A percentile compares a stretch with the other conserved stretches of the same genome.
Evolutionary conservation across 2,113 vertebrate genomes (phyloP).

Genomic region (Muscicapa adusta): DNA sequence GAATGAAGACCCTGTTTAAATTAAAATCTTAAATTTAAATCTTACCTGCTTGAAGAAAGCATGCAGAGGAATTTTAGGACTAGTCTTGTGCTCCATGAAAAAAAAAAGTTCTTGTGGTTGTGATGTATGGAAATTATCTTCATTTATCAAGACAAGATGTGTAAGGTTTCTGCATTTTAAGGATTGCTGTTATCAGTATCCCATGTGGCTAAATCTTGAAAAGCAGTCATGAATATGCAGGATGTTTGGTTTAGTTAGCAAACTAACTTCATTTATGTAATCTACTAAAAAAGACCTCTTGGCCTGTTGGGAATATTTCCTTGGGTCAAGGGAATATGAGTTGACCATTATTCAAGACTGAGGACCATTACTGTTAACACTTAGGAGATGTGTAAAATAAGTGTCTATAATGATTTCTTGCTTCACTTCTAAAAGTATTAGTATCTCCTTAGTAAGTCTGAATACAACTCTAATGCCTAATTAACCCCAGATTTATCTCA

Average conservation of each 20-base stretch:
- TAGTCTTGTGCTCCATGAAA: not conserved
- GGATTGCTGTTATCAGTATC: not conserved
- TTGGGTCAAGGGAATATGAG: not conserved
- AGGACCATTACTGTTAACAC: not conserved
- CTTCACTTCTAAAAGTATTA: conserved; percentile 16
- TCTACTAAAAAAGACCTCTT: not conserved
- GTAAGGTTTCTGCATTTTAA: not conserved
- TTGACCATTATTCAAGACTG: not conserved
- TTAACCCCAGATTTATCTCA: not conserved
- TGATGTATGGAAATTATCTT: not conserved
- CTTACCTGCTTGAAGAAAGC: not conserved
- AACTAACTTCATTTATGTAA: not conserved
- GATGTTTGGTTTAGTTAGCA: not conserved
- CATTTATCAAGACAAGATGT: not conserved
- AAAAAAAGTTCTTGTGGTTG: not conserved
- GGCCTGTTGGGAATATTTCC: not conserved
- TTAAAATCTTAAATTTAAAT: not conserved
- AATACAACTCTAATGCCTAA: not conserved
- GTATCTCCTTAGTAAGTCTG: not conserved
- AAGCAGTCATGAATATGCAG: not conserved
- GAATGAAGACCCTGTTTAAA: not conserved
- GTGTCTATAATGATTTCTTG: not conserved
- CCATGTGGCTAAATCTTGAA: not conserved
- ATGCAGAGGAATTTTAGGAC: not conserved
- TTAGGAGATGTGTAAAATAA: not conserved